These are phyloP conservation scores for Barypeithes pellucidus DNA, from an alignment of 2,888 invertebrate genomes.

Conservation along the genomic window DNA sequence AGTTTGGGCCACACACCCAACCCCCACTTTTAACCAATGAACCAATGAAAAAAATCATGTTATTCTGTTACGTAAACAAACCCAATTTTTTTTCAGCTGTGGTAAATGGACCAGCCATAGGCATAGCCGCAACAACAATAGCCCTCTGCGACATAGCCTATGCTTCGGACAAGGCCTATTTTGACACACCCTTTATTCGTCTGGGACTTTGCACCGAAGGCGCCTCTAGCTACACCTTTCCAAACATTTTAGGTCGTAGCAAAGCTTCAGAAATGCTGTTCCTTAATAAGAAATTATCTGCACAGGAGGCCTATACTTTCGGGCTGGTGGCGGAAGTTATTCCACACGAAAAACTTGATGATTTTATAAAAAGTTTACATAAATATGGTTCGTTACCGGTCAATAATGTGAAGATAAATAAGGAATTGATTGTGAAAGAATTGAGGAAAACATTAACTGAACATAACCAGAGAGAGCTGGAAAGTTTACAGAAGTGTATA, in stretches of 20 bases:
- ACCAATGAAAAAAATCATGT: too few species aligned
- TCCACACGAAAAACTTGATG: slow-evolving; percentile 76
- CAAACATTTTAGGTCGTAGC: slow-evolving; percentile 86
- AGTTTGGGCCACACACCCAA: too few species aligned
- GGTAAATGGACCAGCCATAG: slow-evolving; percentile 96
- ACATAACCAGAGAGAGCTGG: slow-evolving; percentile 80
- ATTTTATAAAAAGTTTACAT: slow-evolving; percentile 74
- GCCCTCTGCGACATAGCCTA: slow-evolving; percentile 92
- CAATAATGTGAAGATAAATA: slow-evolving; percentile 78
- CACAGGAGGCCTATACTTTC: slow-evolving; percentile 83
- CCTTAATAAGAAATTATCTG: slow-evolving; percentile 85
- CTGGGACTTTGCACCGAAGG: slow-evolving; percentile 92
- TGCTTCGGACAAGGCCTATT: slow-evolving; percentile 89
- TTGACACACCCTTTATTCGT: slow-evolving; percentile 89
- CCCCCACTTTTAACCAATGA: too few species aligned
- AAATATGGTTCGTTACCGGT: slow-evolving; percentile 75
- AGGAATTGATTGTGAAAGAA: slow-evolving; percentile 78
- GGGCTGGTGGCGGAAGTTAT: slow-evolving; percentile 88
- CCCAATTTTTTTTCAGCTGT: slow-evolving; percentile 72
- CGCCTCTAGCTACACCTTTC: slow-evolving; percentile 90
- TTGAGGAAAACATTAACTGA: slow-evolving; percentile 77
- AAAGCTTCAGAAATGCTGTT: slow-evolving; percentile 75
- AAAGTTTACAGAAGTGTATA: slow-evolving; percentile 77
- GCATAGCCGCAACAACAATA: slow-evolving; percentile 89
- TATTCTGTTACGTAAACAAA: too few species aligned